Conservation (phyloP, 2,797 vertebrate genomes). For the Mycteria americana region DNA sequence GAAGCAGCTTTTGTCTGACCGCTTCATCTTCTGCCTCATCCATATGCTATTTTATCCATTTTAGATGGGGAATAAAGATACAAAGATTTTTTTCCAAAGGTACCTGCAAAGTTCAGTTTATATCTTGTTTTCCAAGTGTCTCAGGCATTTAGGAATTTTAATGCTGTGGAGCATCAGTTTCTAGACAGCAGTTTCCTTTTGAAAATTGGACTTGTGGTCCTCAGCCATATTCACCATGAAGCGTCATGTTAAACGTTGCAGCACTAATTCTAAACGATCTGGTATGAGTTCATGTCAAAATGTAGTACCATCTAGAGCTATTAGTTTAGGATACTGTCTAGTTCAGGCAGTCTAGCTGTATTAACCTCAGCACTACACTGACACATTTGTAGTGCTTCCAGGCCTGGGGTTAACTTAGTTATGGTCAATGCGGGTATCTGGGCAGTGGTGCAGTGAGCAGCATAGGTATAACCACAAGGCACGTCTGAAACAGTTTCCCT, state of each 20-base stretch:
- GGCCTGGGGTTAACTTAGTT: neutral
- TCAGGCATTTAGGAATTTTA: neutral
- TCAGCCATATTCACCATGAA: neutral
- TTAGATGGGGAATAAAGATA: neutral
- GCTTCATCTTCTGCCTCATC: neutral
- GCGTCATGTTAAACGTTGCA: neutral
- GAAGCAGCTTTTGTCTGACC: neutral
- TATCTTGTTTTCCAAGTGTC: neutral
- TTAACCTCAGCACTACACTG: neutral
- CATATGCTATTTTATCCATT: neutral
- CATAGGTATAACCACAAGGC: fast-evolving
- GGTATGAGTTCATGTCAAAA: neutral
- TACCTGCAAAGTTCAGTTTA: neutral
- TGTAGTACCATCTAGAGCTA: neutral
- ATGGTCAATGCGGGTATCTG: neutral
- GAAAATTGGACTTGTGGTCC: neutral
- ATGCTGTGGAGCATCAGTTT: neutral
- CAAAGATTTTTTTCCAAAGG: neutral
- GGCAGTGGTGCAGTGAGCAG: neutral
- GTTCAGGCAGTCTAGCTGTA: neutral
- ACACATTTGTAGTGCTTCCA: neutral
- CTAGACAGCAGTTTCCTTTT: neutral
- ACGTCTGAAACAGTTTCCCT: fast-evolving
- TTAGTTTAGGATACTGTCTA: neutral
- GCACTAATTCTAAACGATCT: neutral